phyloP scores from a whole-genome alignment of 2,113 vertebrate species.

The Laticauda laticaudata region DNA sequence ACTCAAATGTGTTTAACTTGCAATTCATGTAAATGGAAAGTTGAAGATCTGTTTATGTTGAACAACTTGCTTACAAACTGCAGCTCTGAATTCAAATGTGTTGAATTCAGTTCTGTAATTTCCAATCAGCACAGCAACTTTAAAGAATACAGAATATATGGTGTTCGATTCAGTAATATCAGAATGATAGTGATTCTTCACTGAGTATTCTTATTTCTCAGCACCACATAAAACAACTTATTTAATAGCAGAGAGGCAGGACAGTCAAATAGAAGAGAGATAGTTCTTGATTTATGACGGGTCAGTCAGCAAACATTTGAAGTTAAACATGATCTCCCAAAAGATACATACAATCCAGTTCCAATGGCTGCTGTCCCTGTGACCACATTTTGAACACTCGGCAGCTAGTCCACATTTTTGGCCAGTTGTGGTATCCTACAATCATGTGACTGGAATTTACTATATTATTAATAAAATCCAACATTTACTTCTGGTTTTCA shows the following conservation, averaged over 20 bases:
- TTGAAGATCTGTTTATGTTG: neutral
- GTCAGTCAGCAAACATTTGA: neutral
- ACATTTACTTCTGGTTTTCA: neutral
- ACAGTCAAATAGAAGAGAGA: neutral
- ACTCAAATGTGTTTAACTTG: neutral
- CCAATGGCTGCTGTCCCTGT: neutral
- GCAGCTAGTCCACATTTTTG: neutral
- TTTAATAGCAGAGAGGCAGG: neutral
- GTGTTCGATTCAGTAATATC: neutral
- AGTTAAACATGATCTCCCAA: neutral
- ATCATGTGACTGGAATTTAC: neutral
- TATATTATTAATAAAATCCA: neutral
- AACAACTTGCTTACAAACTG: neutral
- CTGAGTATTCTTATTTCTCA: neutral
- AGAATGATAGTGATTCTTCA: neutral
- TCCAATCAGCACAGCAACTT: neutral
- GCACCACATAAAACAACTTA: neutral
- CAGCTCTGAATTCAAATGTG: neutral
- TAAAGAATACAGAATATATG: neutral
- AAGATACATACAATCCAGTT: neutral
- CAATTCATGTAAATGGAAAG: neutral
- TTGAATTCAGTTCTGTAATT: neutral
- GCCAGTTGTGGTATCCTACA: neutral
- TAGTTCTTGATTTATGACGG: fast-evolving
- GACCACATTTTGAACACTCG: neutral